A percentile compares a stretch with the other conserved stretches of the same genome.
Conservation (phyloP, 2,888 invertebrate genomes). For the Sphaerophoria rueppellii region DNA sequence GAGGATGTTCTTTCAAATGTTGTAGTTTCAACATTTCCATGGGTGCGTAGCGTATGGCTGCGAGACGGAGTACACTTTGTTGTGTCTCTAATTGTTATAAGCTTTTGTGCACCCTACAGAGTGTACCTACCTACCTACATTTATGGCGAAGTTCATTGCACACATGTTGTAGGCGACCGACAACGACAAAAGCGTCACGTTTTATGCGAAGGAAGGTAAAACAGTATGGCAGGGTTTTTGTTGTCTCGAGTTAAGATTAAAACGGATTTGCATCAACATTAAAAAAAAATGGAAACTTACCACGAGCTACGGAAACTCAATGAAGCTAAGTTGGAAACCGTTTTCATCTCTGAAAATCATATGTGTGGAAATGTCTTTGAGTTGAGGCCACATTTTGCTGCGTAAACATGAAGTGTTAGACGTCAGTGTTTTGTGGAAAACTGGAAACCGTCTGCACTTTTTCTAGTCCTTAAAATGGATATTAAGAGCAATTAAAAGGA, state of each 20-base stretch:
- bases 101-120: constrained; percentile 48
- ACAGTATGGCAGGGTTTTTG: constrained; percentile 10
- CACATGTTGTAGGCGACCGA: not conserved
- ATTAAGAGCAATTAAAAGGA: too few relatives aligned
- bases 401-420: too few relatives aligned
- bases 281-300: constrained; percentile 13
- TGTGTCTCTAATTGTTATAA: constrained; percentile 70
- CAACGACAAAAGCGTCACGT: too few relatives aligned
- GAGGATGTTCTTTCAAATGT: constrained; percentile 9
- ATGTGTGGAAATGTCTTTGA: not conserved
- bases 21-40: not conserved
- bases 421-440: too few relatives aligned
- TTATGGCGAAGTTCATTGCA: not conserved
- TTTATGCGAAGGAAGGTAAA: not conserved
- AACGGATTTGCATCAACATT: constrained; percentile 27
- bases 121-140: constrained; percentile 15
- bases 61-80: constrained; percentile 47
- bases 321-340: constrained; percentile 30
- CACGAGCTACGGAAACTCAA: constrained; percentile 19
- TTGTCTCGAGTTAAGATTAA: constrained; percentile 35
- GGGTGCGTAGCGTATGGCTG: constrained; percentile 21
- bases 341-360: constrained; percentile 36
- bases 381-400: too few relatives aligned
- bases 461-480: too few relatives aligned
- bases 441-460: too few relatives aligned